Conservation (phyloP, 2,888 invertebrate genomes). For the Schizotus pectinicornis region DNA sequence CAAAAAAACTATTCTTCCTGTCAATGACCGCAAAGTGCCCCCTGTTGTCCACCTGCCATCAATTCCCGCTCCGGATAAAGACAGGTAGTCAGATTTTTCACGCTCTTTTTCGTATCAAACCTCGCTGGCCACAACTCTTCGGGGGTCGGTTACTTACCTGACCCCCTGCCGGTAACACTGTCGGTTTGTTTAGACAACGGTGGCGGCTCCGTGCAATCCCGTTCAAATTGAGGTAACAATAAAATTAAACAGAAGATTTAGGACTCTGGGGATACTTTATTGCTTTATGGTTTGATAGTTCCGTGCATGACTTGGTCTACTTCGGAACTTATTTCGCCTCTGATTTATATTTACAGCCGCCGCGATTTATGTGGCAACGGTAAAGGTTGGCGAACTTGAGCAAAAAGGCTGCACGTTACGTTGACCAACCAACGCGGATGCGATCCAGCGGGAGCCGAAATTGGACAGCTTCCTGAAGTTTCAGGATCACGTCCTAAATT, state of each 20-base stretch:
- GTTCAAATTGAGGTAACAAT: constrained; percentile 10
- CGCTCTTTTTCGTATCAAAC: constrained; percentile 14
- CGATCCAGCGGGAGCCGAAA: constrained; percentile 10
- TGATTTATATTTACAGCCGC: constrained; percentile 20
- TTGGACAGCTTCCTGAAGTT: not conserved
- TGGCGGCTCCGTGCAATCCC: constrained; percentile 19
- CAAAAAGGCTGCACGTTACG: constrained; percentile 21
- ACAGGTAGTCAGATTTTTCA: constrained; percentile 34
- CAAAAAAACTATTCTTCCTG: no score
- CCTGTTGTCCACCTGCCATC: no score
- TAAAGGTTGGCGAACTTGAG: constrained; percentile 25
- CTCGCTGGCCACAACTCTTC: constrained; percentile 23
- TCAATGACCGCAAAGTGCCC: no score
- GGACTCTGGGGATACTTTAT: constrained; percentile 24
- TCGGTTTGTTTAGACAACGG: constrained; percentile 13
- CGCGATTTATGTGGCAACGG: constrained; percentile 21
- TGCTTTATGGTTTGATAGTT: constrained; percentile 32
- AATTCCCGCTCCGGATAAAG: not conserved
- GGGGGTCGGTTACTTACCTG: constrained; percentile 25
- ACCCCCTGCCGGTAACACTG: constrained; percentile 18
- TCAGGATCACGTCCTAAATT: constrained; percentile 1
- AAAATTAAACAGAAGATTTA: constrained; percentile 15
- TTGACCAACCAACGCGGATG: constrained; percentile 13
- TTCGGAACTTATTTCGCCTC: constrained; percentile 14
- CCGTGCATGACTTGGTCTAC: constrained; percentile 20